Evolutionary conservation across 2,797 vertebrate genomes (phyloP), one percentile per base, ranked within the genome.

Genomic region (Amblyopsis hoosieri): DNA sequence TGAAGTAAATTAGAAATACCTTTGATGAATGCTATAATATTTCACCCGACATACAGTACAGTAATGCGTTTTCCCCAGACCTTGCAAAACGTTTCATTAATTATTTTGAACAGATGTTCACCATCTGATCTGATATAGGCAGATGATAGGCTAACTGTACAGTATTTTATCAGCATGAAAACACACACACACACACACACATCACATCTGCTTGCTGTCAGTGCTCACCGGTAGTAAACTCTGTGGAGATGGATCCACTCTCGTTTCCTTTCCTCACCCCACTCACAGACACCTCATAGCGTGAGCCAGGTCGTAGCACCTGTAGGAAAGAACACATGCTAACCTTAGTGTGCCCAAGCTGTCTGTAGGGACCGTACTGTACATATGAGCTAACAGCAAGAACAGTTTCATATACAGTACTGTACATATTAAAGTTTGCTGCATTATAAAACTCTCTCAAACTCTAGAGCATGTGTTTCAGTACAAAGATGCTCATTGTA

Each of bases 161-260:
- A 46, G 60, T 73, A 63, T 67, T 75, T 69, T 64, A 79, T 76
- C 49, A 45, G 60, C 54, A 9, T 52, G 49, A 42, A 11, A 6
- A 29, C 52, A 58, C 14, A 47, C 57, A 51, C 23, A 31, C 47
- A 52, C 48, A 53, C 45, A 58, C 33, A 15, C 1, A 1, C 61
- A 78, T 67, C 57, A 69, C 82, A 84, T 81, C 80, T 84, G 79
- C 71, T 69, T 55, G 66, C 78, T 84, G 80, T 82, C 74, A 78
- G 78, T 72, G 71, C 90, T 93, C 87, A 99, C 98, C 98, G 87
- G 98, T 99, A 15, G 90, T 91, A 83, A 99, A 99, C 72, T 92
- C 91, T 12, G 94, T 91, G 57, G 91, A 92, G 66, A 95, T 87
- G 2, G 95, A 84, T 57, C 86, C 86, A 12, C 97, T 99, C 82